Evolutionary conservation across 2,113 vertebrate genomes (phyloP), one percentile per base, ranked within the genome.

Genomic region (Setophaga kirtlandii): DNA sequence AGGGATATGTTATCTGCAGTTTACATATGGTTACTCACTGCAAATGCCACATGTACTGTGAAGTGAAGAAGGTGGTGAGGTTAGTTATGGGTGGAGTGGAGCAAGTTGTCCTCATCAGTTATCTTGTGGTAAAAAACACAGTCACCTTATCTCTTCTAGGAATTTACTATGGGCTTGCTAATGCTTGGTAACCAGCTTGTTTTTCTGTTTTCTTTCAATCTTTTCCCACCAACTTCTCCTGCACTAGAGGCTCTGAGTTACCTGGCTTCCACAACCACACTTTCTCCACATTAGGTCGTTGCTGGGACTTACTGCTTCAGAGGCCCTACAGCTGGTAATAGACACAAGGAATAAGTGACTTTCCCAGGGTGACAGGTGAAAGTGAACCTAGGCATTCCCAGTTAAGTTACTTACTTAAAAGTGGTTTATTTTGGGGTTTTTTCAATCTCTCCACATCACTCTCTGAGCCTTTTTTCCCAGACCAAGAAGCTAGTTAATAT

Each of bases 11-110:
- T 93, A 71, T 93, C 94, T 91, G 68, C 68, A 87, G 86, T 93
- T 89, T 90, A 84, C 73, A 60, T 91, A 70, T 16, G 19, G 68
- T 95, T 95, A 67, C 92, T 94, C 90, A 88, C 64, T 90, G 64
- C 44, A 91, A 91, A 95, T 62, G 14, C 46, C 71, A 14, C 59
- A 24, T 1, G 22, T 49, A 46, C 59, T n/a, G 70, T 22, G 67
- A 91, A n/a, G 73, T 0, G 1, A 90, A 89, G n/a, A 68, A 92
- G 87, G 46, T 87, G 91, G 31, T 77, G 53, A 91, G 63, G 63
- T 91, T 90, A 85, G 33, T 76, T 64, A 74, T 73, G 67, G 63
- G 85, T 52, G 85, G 82, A 91, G 82, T n/a, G 46, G 22, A 93
- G 78, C 47, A 71, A 80, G 92, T 52, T 78, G 71, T 55, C 63